phyloP scores from a whole-genome alignment of 92 coral and sea anemone genomes.

The Meandrina meandrites region DNA sequence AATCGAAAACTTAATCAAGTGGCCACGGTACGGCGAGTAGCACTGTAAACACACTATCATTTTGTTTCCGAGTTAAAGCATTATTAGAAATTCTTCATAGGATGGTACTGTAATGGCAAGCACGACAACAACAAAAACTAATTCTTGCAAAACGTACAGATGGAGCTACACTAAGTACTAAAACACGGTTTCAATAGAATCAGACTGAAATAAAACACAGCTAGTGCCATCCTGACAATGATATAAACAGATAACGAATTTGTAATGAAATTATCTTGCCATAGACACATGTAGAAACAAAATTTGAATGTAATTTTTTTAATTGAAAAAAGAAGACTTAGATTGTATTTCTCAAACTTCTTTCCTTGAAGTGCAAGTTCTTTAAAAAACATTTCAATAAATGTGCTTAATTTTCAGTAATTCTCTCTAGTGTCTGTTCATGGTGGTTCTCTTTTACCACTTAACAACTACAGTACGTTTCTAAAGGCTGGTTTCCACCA shows the following conservation, averaged over 20 bases:
- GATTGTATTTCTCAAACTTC: not conserved
- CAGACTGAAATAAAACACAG: not conserved
- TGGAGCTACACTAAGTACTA: too few species aligned
- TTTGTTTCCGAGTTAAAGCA: not conserved
- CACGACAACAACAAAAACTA: not conserved
- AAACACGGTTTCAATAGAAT: not conserved
- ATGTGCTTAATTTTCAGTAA: slow-evolving; percentile 12
- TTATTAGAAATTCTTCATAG: not conserved
- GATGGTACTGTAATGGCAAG: not conserved
- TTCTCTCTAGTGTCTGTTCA: not conserved
- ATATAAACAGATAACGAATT: not conserved
- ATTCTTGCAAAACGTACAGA: not conserved
- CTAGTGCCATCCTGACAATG: not conserved
- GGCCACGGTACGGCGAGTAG: too few species aligned
- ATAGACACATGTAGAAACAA: not conserved
- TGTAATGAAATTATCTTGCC: not conserved
- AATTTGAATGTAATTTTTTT: not conserved
- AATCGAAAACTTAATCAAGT: too few species aligned
- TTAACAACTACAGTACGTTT: too few species aligned
- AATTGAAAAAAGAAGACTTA: not conserved
- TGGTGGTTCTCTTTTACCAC: not conserved
- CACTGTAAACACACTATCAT: too few species aligned
- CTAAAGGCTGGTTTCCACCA: too few species aligned
- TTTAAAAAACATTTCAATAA: slow-evolving; percentile 11
- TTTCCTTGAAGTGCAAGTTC: not conserved